These are phyloP conservation scores for Medauroidea extradentata DNA, from an alignment of 1,140 invertebrate species.

Conservation along the genomic window DNA sequence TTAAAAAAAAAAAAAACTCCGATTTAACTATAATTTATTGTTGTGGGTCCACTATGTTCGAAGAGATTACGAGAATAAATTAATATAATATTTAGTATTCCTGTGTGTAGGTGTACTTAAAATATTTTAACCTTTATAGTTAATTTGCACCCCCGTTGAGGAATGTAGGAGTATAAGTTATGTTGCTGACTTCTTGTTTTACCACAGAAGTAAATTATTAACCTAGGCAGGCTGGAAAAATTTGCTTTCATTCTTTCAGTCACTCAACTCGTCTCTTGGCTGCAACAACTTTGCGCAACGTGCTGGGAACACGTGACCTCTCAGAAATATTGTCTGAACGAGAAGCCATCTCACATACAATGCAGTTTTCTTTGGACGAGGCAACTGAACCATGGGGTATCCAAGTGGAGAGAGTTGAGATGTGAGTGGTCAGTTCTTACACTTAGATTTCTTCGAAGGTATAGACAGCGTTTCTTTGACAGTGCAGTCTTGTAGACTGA, in stretches of 20 bases:
- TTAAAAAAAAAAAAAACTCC: too few species aligned
- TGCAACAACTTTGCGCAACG: slow-evolving; percentile 83
- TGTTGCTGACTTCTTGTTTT: too few species aligned
- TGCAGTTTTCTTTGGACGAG: slow-evolving; percentile 79
- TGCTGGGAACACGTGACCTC: slow-evolving; percentile 87
- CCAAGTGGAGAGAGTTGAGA: slow-evolving; percentile 93
- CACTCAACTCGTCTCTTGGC: slow-evolving; percentile 82
- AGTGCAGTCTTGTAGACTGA: neutral
- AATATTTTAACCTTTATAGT: too few species aligned
- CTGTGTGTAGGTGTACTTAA: too few species aligned
- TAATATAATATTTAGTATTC: too few species aligned
- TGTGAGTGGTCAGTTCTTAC: slow-evolving; percentile 57
- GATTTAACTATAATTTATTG: too few species aligned
- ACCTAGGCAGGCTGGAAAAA: neutral
- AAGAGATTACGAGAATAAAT: too few species aligned
- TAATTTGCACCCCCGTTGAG: too few species aligned
- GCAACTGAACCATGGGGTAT: slow-evolving; percentile 98
- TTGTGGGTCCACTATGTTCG: too few species aligned
- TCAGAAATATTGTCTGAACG: slow-evolving; percentile 87
- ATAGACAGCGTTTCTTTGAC: too few species aligned
- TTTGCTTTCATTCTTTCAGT: slow-evolving; percentile 43
- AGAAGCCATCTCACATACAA: slow-evolving; percentile 83
- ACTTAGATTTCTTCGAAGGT: neutral
- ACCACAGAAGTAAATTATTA: too few species aligned
- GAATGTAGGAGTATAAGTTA: too few species aligned